Conservation (phyloP, 2,888 invertebrate genomes). For the Ennomos quercinarius region DNA sequence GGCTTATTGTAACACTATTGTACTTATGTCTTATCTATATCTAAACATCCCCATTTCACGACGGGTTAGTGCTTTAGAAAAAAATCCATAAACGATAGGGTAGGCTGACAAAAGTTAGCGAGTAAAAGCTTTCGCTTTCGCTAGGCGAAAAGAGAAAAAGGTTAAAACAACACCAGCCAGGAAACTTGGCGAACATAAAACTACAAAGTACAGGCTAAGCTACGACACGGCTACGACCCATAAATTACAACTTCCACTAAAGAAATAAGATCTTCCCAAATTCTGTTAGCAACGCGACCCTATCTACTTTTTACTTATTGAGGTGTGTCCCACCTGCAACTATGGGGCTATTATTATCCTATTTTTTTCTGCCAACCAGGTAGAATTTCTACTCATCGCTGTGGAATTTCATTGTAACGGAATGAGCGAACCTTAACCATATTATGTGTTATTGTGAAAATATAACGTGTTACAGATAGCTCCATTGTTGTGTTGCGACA, state of each 20-base stretch:
- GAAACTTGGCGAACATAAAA: constrained; percentile 1
- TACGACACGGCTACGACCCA: not conserved
- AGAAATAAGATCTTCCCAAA: constrained; percentile 24
- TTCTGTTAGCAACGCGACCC: constrained; percentile 19
- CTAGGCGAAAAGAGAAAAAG: no score
- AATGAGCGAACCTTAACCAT: not conserved
- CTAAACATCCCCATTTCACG: no score
- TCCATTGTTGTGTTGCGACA: constrained; percentile 9
- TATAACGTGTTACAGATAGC: constrained; percentile 1
- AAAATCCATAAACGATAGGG: no score
- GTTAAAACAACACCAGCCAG: no score
- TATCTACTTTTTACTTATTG: constrained; percentile 20
- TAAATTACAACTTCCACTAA: constrained; percentile 25
- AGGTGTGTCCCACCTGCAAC: constrained; percentile 30
- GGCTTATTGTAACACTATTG: no score
- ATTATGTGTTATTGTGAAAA: constrained; percentile 6
- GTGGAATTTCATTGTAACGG: constrained; percentile 22
- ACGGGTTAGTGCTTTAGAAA: no score
- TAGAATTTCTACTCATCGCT: constrained; percentile 35
- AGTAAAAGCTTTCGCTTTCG: no score
- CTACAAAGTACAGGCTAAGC: not conserved
- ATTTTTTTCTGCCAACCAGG: constrained; percentile 36
- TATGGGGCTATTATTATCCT: constrained; percentile 25
- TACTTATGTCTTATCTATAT: no score
- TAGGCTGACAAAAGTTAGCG: no score